Base-by-base conservation (phyloP, 2,797 vertebrate species). In the Halcyon chelicuti region DNA sequence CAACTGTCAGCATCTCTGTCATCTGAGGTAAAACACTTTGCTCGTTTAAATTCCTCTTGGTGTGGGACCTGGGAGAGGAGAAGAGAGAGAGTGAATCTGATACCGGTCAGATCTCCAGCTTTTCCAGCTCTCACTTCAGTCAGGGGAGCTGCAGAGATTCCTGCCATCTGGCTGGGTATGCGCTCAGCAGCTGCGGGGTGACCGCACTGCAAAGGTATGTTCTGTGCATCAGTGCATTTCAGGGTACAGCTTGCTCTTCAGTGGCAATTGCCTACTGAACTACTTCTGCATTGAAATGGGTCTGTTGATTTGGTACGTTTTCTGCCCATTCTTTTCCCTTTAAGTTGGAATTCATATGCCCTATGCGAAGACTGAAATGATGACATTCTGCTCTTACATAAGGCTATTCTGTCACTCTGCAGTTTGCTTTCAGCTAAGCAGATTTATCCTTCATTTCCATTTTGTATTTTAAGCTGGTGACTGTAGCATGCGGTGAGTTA, bases 121-220 rank as follows among this genome's bases (percentile, higher is more conserved):
- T 91, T 93, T 68, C 17, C 29, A 18, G 86, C 61, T 91, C 67
- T 85, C 22, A 2, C 51, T 75, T 72, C 46, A 65, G 29, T 75
- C 68, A 66, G 72, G 16, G 42, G 28, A 80, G 75, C 49, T 77
- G 26, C 73, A 78, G 7, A 54, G 73, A 68, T 75, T 78, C 23
- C 52, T 79, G 1, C 76, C 66, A 31, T 80, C 61, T 75, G 90
- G 62, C 60, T 78, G 47, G 46, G 10, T 79, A 15, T 12, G 33
- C 63, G 9, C 58, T 58, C 47, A 78, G 79, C 91, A 95, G 90
- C 93, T 95, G 90, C 66, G 47, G 2, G 78, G 47, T 93, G 90
- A 92, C 82, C 42, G 5, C 88, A 65, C 39, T 35, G 42, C 65
- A n/a, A 35, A 81, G 58, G 21, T 63, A 55, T 88, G 79, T 62